Percentiles rank a stretch among this genome's conserved stretches.
These are phyloP conservation scores for Anableps anableps DNA, from an alignment of 2,797 vertebrate genomes.

Conservation along the genomic window DNA sequence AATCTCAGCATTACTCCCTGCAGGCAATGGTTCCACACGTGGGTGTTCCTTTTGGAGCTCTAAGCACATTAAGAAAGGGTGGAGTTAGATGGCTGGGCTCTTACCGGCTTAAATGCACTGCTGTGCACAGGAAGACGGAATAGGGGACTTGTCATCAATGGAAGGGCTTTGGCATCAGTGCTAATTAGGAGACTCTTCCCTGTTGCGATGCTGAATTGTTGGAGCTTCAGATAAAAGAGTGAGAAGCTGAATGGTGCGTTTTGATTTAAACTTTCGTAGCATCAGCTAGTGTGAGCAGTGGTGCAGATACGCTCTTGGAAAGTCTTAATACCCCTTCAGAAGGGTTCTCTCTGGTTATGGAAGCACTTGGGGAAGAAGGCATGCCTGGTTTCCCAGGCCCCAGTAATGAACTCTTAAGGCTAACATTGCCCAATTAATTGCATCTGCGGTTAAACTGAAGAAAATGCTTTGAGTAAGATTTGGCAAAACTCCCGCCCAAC, in stretches of 20 bases:
- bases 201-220: conserved; percentile 68
- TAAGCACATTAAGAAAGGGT: conserved; percentile 52
- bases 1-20: conserved; percentile 67
- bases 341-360: conserved; percentile 51
- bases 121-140: conserved; percentile 41
- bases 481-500: conserved; percentile 62
- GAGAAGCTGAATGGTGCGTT: conserved; percentile 57
- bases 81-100: conserved; percentile 61
- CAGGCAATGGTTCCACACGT: conserved; percentile 60
- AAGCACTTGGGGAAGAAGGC: conserved; percentile 52
- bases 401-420: conserved; percentile 71
- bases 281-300: conserved; percentile 14
- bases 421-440: conserved; percentile 72
- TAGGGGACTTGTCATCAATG: conserved; percentile 41
- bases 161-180: conserved; percentile 57
- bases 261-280: conserved; percentile 52
- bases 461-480: conserved; percentile 62
- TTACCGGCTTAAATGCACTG: conserved; percentile 36
- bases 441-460: conserved; percentile 69
- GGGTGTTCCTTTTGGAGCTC: conserved; percentile 62
- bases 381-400: conserved; percentile 71
- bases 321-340: conserved; percentile 37
- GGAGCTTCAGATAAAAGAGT: conserved; percentile 68
- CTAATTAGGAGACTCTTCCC: conserved; percentile 73
- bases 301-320: conserved; percentile 20